Percentiles rank a stretch among this genome's conserved stretches.
Evolutionary conservation across 2,888 invertebrate species (phyloP).

Genomic region (Hemicrepidius hirtus): DNA sequence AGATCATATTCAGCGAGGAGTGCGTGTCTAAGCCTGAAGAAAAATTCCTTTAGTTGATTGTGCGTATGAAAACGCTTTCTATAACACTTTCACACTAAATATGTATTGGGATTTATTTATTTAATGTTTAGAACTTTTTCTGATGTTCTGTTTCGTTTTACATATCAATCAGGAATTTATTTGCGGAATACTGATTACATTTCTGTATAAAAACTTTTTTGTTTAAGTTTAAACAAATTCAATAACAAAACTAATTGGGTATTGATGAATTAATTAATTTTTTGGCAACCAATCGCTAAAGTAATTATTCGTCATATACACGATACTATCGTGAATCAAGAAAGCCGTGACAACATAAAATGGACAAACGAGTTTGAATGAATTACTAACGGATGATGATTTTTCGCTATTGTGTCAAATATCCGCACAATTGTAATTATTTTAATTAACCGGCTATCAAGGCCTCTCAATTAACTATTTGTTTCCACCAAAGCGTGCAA

Average conservation of each 20-base stretch:
- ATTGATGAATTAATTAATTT: neutral
- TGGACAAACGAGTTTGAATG: neutral
- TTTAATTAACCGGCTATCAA: conserved; percentile 5
- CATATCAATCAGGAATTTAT: no score
- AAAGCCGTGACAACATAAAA: neutral
- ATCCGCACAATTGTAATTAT: conserved; percentile 16
- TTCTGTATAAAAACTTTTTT: no score
- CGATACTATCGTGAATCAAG: neutral
- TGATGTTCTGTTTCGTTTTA: no score
- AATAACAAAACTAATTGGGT: neutral
- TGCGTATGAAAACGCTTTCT: conserved; percentile 13
- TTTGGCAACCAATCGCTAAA: neutral
- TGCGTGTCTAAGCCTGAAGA: neutral
- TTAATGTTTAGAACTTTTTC: no score
- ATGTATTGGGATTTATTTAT: neutral
- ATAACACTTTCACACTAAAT: conserved; percentile 16
- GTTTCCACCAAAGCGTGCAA: conserved; percentile 10
- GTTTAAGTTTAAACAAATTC: no score
- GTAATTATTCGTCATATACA: neutral
- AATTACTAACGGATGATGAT: conserved; percentile 14
- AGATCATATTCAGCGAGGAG: neutral
- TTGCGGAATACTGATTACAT: no score
- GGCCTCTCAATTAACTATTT: conserved; percentile 11
- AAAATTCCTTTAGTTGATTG: conserved; percentile 7
- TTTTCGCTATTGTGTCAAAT: conserved; percentile 12